phyloP scores from a whole-genome alignment of 1,140 invertebrate genomes.

The Ooceraea biroi region DNA sequence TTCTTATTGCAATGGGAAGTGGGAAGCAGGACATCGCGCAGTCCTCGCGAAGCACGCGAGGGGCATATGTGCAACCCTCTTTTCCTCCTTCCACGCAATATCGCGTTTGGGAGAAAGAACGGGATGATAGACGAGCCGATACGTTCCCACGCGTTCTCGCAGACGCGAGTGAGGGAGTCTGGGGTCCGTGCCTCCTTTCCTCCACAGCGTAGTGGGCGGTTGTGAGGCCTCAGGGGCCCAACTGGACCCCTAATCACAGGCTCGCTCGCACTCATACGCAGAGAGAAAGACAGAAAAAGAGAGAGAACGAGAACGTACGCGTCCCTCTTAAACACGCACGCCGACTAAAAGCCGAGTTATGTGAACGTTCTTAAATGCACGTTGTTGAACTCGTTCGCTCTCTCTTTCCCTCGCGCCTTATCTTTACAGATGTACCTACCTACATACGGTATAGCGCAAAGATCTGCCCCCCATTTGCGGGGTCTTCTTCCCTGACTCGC shows the following conservation, averaged over 20 bases:
- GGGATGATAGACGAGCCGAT: conserved; percentile 84
- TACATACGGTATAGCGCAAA: background rate
- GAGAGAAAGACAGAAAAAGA: background rate
- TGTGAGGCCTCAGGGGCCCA: conserved; percentile 78
- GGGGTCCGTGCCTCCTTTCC: conserved; percentile 59
- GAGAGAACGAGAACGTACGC: conserved; percentile 57
- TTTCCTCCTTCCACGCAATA: conserved; percentile 38
- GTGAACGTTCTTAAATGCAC: conserved; percentile 74
- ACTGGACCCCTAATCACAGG: conserved; percentile 83
- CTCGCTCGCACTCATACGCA: conserved; percentile 75
- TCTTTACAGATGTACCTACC: background rate
- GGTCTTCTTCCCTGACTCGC: too few relatives aligned
- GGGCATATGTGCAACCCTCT: background rate
- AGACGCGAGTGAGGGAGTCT: conserved; percentile 51
- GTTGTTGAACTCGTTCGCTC: conserved; percentile 64
- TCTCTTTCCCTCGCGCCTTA: conserved; percentile 1
- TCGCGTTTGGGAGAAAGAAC: conserved; percentile 68
- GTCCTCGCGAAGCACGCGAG: background rate
- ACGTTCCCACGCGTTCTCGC: conserved; percentile 83
- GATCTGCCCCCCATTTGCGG: background rate
- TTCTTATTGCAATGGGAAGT: background rate
- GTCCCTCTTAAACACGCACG: conserved; percentile 71
- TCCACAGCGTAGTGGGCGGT: conserved; percentile 82
- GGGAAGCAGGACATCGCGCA: background rate
- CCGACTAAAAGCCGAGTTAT: conserved; percentile 74